These are phyloP conservation scores for Petaurus breviceps DNA, from an alignment of 2,113 vertebrate species.

Conservation along the genomic window DNA sequence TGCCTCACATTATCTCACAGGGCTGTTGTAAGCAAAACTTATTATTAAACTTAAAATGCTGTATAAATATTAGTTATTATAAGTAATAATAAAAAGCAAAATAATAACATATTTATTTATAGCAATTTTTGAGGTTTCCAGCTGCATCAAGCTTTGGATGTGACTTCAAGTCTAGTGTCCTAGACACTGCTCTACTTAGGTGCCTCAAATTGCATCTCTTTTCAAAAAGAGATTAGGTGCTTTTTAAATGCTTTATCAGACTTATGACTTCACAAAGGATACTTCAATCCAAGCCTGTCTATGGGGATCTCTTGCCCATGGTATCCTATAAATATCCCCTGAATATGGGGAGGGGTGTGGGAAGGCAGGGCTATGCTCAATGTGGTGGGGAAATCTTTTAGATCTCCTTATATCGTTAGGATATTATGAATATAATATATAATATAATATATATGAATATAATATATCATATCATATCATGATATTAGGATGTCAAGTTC, in stretches of 20 bases:
- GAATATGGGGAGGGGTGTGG: background rate
- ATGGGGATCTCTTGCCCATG: background rate
- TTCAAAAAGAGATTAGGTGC: background rate
- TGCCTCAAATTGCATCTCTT: background rate
- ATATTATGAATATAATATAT: no score
- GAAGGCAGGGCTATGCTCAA: background rate
- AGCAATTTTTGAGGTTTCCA: background rate
- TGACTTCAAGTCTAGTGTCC: background rate
- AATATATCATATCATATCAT: no score
- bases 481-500: no score
- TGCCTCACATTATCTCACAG: background rate
- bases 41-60: background rate
- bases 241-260: background rate
- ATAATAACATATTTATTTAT: background rate
- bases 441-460: no score
- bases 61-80: background rate
- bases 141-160: background rate
- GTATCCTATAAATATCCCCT: background rate
- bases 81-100: background rate
- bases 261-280: background rate
- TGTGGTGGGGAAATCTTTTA: background rate
- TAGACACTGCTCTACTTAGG: background rate
- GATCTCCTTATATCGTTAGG: background rate
- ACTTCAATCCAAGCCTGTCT: background rate
- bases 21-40: background rate